Conservation (phyloP, 1,140 invertebrate species). For the Pseudomyrmex gracilis region DNA sequence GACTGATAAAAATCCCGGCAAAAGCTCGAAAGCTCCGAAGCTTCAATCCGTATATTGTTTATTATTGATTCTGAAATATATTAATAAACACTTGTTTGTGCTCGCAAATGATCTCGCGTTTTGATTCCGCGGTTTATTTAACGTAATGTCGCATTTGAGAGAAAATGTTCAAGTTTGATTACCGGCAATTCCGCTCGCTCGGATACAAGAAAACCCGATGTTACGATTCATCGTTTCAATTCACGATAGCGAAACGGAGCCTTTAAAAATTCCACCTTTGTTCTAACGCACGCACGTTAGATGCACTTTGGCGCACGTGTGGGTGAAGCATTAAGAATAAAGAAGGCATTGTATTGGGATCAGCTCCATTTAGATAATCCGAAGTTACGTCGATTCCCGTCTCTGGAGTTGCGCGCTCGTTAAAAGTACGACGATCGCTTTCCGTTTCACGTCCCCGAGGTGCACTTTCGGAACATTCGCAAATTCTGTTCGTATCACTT, state of each 20-base stretch:
- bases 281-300: neutral
- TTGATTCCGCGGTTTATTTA: too few relatives aligned
- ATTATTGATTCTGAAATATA: too few relatives aligned
- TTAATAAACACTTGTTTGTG: too few relatives aligned
- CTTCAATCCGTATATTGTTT: too few relatives aligned
- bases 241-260: neutral
- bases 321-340: slow-evolving; percentile 51
- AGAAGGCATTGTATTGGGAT: slow-evolving; percentile 67
- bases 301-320: neutral
- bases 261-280: neutral
- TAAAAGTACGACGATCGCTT: slow-evolving; percentile 65
- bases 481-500: slow-evolving; percentile 54
- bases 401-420: slow-evolving; percentile 63
- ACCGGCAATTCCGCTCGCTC: neutral
- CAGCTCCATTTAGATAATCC: slow-evolving; percentile 70
- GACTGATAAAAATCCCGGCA: too few relatives aligned
- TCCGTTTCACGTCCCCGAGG: slow-evolving; percentile 48
- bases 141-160: too few relatives aligned
- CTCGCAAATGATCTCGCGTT: too few relatives aligned
- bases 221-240: neutral
- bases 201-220: neutral
- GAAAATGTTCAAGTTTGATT: too few relatives aligned
- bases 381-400: slow-evolving; percentile 58
- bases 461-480: slow-evolving; percentile 52
- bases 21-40: too few relatives aligned